Base-by-base conservation (phyloP, 2,113 vertebrate genomes). In the Gallinago undulata region DNA sequence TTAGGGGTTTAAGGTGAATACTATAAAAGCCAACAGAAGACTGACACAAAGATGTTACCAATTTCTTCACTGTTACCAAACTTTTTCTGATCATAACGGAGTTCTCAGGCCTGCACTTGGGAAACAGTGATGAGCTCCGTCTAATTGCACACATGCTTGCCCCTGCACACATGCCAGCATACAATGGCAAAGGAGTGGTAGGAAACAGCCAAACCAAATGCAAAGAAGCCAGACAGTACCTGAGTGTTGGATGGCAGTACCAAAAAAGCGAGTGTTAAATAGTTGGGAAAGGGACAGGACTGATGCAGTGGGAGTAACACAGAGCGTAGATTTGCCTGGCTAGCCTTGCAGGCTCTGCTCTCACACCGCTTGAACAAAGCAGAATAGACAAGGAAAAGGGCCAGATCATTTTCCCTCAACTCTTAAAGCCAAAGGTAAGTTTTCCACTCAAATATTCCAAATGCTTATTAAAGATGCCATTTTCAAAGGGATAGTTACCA, bases 141-240 rank as follows among this genome's bases (percentile, higher is more conserved):
- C 17, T 76, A 72, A 51, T 5, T 59, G n/a, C 24, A 77, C 37
- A 15, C 12, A 57, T 41, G 9, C n/a, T 84, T 85, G 25, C 11
- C 37, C 18, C 17, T 15, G 7, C n/a, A 31, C 1, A 2, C 48
- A 41, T 2, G 7, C 4, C 1, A 1, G 16, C 18, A 17, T 21
- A 43, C 10, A 10, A 43, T 14, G 41, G 37, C 4, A 68, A 90
- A 87, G 7, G 33, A 47, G 14, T 23, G 19, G 22, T 22, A 77
- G 51, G 35, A 85, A 93, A 59, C 7, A 60, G 24, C 13, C 18
- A 74, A 50, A 88, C n/a, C 56, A 60, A 63, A 83, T 21, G 39
- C 37, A 83, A 78, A 57, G 21, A 33, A 74, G 21, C 6, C 27
- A 48, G n/a, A 56, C 0, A 0, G 27, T 60, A 60, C 7, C 6